Conservation (phyloP, 1,140 invertebrate genomes). For the Bathynomus jamesi region DNA sequence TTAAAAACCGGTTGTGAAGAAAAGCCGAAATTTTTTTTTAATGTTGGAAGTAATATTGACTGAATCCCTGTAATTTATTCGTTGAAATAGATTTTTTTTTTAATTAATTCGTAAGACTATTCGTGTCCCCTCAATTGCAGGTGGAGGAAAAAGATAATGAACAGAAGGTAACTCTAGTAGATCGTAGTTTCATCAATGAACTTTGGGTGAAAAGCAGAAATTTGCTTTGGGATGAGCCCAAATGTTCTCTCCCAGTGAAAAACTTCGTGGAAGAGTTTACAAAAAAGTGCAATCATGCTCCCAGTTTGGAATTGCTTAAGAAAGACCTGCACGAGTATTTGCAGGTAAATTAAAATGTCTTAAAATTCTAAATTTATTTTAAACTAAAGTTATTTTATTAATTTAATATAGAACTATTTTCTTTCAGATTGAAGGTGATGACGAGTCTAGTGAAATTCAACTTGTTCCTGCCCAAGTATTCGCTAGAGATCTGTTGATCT, state of each 20-base stretch:
- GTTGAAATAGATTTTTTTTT: too few species aligned
- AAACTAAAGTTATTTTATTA: constrained; percentile 30
- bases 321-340: constrained; percentile 49
- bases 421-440: constrained; percentile 39
- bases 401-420: constrained; percentile 13
- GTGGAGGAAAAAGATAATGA: constrained; percentile 43
- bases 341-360: constrained; percentile 43
- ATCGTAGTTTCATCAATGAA: constrained; percentile 31
- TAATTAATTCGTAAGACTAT: too few species aligned
- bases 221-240: constrained; percentile 51
- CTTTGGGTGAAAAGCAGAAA: constrained; percentile 50
- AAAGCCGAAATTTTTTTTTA: too few species aligned
- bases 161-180: constrained; percentile 33
- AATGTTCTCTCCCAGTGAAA: constrained; percentile 46
- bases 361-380: too few species aligned
- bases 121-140: too few species aligned
- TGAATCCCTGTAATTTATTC: too few species aligned
- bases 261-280: constrained; percentile 48
- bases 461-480: constrained; percentile 53
- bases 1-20: too few species aligned
- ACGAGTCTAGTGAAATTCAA: constrained; percentile 46
- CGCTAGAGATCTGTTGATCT: constrained; percentile 51
- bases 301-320: constrained; percentile 46
- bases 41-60: too few species aligned
- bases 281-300: constrained; percentile 46